Evolutionary conservation across 1,140 invertebrate species (phyloP).

Genomic region (Drosophila ananassae): DNA sequence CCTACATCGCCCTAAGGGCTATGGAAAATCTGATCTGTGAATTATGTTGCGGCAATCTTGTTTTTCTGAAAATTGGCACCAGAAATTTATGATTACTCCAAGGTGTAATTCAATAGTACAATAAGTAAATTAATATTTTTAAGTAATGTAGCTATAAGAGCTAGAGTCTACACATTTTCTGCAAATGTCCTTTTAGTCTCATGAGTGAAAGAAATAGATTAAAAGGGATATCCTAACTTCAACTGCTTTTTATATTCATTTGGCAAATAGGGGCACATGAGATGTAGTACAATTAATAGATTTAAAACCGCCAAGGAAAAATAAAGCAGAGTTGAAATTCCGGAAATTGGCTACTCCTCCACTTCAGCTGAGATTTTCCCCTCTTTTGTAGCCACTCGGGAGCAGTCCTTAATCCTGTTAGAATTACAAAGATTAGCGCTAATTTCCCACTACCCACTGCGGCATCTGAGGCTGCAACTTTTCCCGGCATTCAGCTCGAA

Average conservation of each 20-base stretch:
- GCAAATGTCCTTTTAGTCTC: too few relatives aligned
- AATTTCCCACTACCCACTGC: constrained; percentile 46
- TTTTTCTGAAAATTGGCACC: neutral
- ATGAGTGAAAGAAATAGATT: neutral
- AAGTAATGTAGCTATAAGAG: too few relatives aligned
- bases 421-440: constrained; percentile 57
- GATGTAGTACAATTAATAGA: neutral
- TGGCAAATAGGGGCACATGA: neutral
- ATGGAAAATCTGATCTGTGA: constrained; percentile 17
- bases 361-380: constrained; percentile 5
- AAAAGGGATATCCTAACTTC: neutral
- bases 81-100: too few relatives aligned
- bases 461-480: constrained; percentile 3
- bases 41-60: constrained; percentile 19
- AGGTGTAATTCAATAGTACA: too few relatives aligned
- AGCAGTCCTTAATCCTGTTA: constrained; percentile 29
- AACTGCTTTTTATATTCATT: neutral
- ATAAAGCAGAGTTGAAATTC: constrained; percentile 8
- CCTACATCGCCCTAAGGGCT: constrained; percentile 9
- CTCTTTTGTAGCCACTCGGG: constrained; percentile 15
- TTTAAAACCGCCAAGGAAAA: neutral
- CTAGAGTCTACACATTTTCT: too few relatives aligned
- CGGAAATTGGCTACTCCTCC: constrained; percentile 10
- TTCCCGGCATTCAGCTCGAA: neutral
- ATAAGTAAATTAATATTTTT: too few relatives aligned